phyloP scores from a whole-genome alignment of 2,113 vertebrate species.

The Phylloscopus trochiloides region DNA sequence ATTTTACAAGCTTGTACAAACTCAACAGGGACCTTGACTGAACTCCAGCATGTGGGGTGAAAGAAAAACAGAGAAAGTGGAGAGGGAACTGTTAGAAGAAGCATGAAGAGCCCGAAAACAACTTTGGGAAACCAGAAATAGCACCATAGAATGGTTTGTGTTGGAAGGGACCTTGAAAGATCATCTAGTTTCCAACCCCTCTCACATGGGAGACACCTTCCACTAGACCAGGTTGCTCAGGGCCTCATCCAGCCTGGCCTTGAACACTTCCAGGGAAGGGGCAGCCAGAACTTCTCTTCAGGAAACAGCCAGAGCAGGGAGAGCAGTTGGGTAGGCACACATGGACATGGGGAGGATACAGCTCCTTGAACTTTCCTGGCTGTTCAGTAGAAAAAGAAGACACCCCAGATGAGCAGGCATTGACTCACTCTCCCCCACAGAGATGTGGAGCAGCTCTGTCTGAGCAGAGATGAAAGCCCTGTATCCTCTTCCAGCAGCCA shows the following conservation, averaged over 20 bases:
- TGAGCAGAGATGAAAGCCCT: background rate
- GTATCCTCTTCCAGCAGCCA: background rate
- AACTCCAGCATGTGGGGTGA: background rate
- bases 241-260: background rate
- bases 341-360: fast-evolving
- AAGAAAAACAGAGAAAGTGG: fast-evolving
- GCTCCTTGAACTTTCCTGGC: background rate
- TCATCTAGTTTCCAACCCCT: background rate
- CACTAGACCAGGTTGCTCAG: background rate
- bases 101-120: background rate
- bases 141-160: background rate
- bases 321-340: fast-evolving
- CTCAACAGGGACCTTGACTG: background rate
- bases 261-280: background rate
- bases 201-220: background rate
- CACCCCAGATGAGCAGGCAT: background rate
- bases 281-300: background rate
- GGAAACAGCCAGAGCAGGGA: background rate
- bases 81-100: background rate
- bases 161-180: background rate
- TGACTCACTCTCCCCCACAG: fast-evolving
- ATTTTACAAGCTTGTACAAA: background rate
- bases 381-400: background rate
- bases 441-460: background rate
- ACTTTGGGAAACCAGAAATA: background rate